A percentile compares a stretch with the other conserved stretches of the same genome.
Evolutionary conservation across 2,113 vertebrate genomes (phyloP).

Genomic region (Bos javanicus): DNA sequence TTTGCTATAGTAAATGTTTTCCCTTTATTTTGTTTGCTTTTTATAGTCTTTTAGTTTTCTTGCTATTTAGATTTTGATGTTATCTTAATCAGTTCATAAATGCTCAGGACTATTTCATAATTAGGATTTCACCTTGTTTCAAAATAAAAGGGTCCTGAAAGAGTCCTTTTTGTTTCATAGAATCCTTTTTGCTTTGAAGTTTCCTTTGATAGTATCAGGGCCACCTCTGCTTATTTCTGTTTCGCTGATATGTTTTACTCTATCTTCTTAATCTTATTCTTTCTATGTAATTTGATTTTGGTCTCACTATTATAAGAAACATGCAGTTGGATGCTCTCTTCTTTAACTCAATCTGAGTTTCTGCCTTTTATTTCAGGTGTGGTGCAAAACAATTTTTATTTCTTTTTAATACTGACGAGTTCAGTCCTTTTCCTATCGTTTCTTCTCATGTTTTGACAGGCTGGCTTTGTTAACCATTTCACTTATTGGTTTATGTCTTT

Average conservation of each 20-base stretch:
- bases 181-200: slow-evolving; percentile 25
- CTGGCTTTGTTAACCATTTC: neutral
- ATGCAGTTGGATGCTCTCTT: neutral
- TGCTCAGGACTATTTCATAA: neutral
- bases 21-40: neutral
- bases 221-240: neutral
- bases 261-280: neutral
- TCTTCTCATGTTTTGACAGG: neutral
- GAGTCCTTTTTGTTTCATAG: neutral
- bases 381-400: neutral
- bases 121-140: slow-evolving; percentile 35
- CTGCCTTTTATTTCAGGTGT: neutral
- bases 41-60: neutral
- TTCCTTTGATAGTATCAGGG: neutral
- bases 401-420: neutral
- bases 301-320: neutral
- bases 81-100: slow-evolving; percentile 22
- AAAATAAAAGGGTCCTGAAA: neutral
- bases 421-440: neutral
- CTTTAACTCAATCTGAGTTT: neutral
- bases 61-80: neutral
- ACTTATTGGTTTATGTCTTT: neutral
- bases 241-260: neutral
- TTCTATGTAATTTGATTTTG: slow-evolving; percentile 9
- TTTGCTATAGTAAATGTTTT: neutral